Conservation (phyloP, 2,888 invertebrate species). For the Sympetrum striolatum region DNA sequence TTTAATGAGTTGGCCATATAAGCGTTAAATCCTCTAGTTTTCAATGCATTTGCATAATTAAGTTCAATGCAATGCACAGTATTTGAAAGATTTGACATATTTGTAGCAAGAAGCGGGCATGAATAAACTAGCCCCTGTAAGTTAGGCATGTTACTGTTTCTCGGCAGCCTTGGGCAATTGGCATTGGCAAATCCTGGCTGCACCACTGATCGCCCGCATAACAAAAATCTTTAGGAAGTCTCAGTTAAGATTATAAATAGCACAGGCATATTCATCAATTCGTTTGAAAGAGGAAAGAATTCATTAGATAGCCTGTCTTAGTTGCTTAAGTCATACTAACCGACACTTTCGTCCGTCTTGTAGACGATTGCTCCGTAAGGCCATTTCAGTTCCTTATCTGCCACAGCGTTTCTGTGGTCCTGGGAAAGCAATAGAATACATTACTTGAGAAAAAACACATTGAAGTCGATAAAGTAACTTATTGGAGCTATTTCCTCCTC, state of each 20-base stretch:
- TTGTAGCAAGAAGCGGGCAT: too few species aligned
- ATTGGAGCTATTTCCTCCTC: background rate
- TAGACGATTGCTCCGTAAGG: constrained; percentile 52
- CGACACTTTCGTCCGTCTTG: constrained; percentile 52
- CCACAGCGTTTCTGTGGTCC: constrained; percentile 51
- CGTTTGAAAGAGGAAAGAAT: background rate
- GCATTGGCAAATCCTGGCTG: too few species aligned
- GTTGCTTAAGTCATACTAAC: constrained; percentile 50
- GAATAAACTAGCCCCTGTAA: too few species aligned
- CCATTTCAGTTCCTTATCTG: constrained; percentile 51
- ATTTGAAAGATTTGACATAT: too few species aligned
- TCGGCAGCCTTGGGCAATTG: too few species aligned
- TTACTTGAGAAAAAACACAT: background rate
- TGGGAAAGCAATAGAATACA: background rate
- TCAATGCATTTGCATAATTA: too few species aligned
- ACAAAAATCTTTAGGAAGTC: background rate
- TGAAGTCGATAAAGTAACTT: background rate
- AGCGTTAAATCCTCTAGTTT: too few species aligned
- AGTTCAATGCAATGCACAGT: too few species aligned
- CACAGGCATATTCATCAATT: background rate
- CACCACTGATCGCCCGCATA: background rate
- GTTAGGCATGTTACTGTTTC: too few species aligned
- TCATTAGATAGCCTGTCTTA: background rate
- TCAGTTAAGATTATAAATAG: background rate
- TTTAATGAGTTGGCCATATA: too few species aligned